phyloP scores from a whole-genome alignment of 2,113 vertebrate species.

The Aspiorhynchus laticeps region DNA sequence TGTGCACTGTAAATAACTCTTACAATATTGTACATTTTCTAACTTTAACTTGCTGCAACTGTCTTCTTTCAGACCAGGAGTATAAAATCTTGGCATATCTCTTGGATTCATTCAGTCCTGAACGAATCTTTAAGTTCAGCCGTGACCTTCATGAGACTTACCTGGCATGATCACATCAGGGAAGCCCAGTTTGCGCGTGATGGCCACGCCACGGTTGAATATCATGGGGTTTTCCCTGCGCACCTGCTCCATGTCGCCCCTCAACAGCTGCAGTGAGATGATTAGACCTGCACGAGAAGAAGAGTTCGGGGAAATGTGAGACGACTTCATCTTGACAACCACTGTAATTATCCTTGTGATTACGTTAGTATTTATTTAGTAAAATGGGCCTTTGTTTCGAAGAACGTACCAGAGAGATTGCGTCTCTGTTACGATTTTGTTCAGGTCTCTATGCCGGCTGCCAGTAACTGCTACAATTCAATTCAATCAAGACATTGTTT shows the following conservation, averaged over 20 bases:
- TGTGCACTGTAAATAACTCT: neutral
- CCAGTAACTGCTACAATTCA: conserved; percentile 28
- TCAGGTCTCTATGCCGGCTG: neutral
- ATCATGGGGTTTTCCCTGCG: conserved; percentile 81
- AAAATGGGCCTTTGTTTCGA: neutral
- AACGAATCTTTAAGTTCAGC: neutral
- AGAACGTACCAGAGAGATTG: neutral
- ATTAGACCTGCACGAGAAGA: conserved; percentile 77
- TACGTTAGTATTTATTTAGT: neutral
- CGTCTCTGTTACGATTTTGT: neutral
- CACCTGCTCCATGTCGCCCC: conserved; percentile 81
- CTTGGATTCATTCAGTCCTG: neutral
- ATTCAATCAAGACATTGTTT: conserved; percentile 37
- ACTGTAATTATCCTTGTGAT: neutral
- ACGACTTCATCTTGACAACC: neutral
- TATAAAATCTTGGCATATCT: neutral
- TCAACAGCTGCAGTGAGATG: conserved; percentile 85
- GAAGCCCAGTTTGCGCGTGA: conserved; percentile 86
- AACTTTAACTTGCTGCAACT: neutral
- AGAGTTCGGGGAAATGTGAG: neutral
- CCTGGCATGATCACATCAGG: conserved; percentile 89
- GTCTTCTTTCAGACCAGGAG: neutral
- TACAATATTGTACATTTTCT: neutral
- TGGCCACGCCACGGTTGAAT: conserved; percentile 78
- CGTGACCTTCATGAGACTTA: conserved; percentile 56